Evolutionary conservation across 64 coral and sea anemone species (phyloP).

Genomic region (Stichodactyla helianthus): DNA sequence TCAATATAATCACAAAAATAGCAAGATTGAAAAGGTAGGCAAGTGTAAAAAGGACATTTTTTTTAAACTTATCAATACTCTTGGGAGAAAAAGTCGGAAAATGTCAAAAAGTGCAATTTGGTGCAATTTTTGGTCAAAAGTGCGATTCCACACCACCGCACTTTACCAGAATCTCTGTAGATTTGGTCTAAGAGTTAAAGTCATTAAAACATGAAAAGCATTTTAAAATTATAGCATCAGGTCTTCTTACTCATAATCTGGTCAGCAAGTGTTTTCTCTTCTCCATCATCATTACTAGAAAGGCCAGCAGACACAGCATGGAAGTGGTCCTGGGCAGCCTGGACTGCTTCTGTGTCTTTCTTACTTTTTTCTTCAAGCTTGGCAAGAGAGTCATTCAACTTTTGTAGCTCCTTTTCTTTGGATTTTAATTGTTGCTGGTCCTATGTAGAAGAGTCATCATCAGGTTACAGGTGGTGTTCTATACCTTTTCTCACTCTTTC

Average conservation of each 20-base stretch:
- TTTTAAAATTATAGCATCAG: not conserved
- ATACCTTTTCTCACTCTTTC: too few species aligned
- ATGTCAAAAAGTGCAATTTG: too few species aligned
- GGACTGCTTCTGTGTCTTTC: slow-evolving; percentile 60
- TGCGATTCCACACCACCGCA: too few species aligned
- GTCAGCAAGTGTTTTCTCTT: slow-evolving; percentile 89
- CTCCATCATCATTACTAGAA: slow-evolving; percentile 80
- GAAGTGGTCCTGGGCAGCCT: slow-evolving; percentile 85
- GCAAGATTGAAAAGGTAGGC: not conserved
- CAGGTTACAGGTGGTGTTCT: too few species aligned
- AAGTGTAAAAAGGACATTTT: not conserved
- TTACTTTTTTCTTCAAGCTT: slow-evolving; percentile 89
- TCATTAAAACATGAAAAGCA: not conserved
- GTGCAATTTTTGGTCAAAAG: too few species aligned
- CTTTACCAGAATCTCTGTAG: too few species aligned
- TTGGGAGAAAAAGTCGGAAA: too few species aligned
- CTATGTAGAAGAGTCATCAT: slow-evolving; percentile 10
- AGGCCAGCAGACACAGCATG: slow-evolving; percentile 96
- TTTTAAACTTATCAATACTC: too few species aligned
- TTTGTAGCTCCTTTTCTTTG: slow-evolving; percentile 79
- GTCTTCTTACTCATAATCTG: slow-evolving; percentile 73
- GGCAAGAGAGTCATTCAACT: slow-evolving; percentile 56
- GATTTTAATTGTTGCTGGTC: slow-evolving; percentile 63
- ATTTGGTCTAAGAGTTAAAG: not conserved
- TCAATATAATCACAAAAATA: not conserved